Conservation (phyloP, 2,888 invertebrate species). For the Acanthococcus lagerstroemiae region DNA sequence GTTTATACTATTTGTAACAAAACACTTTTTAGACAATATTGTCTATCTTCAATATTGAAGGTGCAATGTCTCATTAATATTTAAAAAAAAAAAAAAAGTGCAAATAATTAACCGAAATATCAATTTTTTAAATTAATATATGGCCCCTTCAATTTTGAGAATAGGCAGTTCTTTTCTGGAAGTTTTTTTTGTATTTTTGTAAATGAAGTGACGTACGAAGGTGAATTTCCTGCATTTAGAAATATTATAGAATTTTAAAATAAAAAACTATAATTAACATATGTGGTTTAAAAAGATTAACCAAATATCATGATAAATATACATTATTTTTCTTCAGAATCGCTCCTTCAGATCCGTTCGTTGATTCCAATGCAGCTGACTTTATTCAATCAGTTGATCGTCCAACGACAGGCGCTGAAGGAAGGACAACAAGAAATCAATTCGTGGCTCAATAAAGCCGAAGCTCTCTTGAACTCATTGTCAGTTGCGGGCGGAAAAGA, state of each 20-base stretch:
- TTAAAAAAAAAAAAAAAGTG: no score
- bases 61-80: no score
- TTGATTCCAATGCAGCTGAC: conserved; percentile 72
- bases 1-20: no score
- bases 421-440: conserved; percentile 75
- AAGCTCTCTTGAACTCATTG: conserved; percentile 55
- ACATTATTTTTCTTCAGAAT: conserved; percentile 49
- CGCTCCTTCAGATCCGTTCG: conserved; percentile 71
- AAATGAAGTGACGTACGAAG: background rate
- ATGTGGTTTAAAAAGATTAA: no score
- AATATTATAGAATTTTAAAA: no score
- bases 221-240: conserved; percentile 3
- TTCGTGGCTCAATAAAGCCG: conserved; percentile 77
- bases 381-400: conserved; percentile 67
- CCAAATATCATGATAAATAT: no score
- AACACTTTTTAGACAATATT: no score
- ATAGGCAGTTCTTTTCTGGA: background rate
- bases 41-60: no score
- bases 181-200: background rate
- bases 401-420: conserved; percentile 84
- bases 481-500: conserved; percentile 57
- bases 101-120: no score
- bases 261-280: no score
- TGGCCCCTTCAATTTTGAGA: no score
- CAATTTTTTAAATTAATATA: no score